A percentile compares a stretch with the other conserved stretches of the same genome.
Evolutionary conservation across 1,140 invertebrate species (phyloP).

Genomic region (Choristoneura fumiferana): DNA sequence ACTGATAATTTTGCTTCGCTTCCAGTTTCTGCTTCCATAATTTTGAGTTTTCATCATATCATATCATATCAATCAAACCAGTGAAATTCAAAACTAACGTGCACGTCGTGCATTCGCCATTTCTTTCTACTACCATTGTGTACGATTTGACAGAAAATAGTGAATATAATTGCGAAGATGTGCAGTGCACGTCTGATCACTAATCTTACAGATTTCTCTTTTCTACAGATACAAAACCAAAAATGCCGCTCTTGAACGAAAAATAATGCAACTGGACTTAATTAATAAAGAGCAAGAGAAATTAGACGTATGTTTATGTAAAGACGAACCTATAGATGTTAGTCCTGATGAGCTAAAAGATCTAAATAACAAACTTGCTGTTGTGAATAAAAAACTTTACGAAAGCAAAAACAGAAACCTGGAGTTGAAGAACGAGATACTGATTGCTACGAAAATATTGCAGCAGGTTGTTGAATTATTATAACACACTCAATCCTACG

Average conservation of each 20-base stretch:
- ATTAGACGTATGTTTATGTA: constrained; percentile 54
- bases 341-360: constrained; percentile 78
- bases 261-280: constrained; percentile 60
- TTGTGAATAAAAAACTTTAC: constrained; percentile 81
- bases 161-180: too few relatives aligned
- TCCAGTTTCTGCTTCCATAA: too few relatives aligned
- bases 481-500: too few relatives aligned
- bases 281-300: constrained; percentile 60
- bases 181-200: too few relatives aligned
- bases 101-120: too few relatives aligned
- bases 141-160: too few relatives aligned
- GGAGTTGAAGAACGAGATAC: constrained; percentile 81
- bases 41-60: too few relatives aligned
- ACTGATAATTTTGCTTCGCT: too few relatives aligned
- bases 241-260: constrained; percentile 69
- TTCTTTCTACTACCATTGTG: too few relatives aligned
- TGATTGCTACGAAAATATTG: constrained; percentile 81
- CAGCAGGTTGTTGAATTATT: too few relatives aligned
- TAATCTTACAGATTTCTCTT: background rate
- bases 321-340: constrained; percentile 49
- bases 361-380: constrained; percentile 80
- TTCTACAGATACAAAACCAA: constrained; percentile 67
- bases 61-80: too few relatives aligned
- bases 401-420: constrained; percentile 83
- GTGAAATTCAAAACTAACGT: too few relatives aligned